Percentiles rank a stretch among this genome's conserved stretches.
Conservation (phyloP, 2,888 invertebrate genomes). For the Brassicogethes aeneus region DNA sequence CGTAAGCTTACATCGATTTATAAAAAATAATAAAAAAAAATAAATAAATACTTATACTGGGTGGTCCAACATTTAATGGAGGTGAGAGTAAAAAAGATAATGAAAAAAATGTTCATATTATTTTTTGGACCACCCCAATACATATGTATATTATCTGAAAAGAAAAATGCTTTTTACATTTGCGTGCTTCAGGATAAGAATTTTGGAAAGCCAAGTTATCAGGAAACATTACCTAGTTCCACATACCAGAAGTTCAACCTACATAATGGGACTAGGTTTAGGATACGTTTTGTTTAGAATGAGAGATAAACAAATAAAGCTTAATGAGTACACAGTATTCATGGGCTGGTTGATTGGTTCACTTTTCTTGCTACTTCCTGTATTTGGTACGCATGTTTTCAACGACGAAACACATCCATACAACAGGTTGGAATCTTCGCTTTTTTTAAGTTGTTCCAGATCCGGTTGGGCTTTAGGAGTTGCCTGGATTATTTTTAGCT, state of each 20-base stretch:
- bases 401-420: slow-evolving; percentile 31
- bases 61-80: too few species aligned
- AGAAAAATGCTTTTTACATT: too few species aligned
- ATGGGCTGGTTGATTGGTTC: slow-evolving; percentile 23
- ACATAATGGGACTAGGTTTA: slow-evolving; percentile 32
- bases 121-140: too few species aligned
- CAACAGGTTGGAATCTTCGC: slow-evolving; percentile 31
- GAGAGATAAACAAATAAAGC: slow-evolving; percentile 24
- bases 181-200: too few species aligned
- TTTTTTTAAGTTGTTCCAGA: slow-evolving; percentile 39
- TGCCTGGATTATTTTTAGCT: slow-evolving; percentile 46
- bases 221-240: slow-evolving; percentile 32
- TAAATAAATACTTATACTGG: too few species aligned
- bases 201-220: too few species aligned
- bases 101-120: too few species aligned
- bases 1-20: slow-evolving; percentile 37
- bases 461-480: slow-evolving; percentile 43
- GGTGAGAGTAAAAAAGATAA: too few species aligned
- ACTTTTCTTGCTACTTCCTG: slow-evolving; percentile 20
- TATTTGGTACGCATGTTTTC: slow-evolving; percentile 30
- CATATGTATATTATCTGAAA: too few species aligned
- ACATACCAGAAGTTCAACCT: slow-evolving; percentile 33
- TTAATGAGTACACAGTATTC: slow-evolving; percentile 20
- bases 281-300: slow-evolving; percentile 29
- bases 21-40: too few species aligned